Evolutionary conservation across 2,797 vertebrate genomes (phyloP).

Genomic region (Craterocephalus amniculus): DNA sequence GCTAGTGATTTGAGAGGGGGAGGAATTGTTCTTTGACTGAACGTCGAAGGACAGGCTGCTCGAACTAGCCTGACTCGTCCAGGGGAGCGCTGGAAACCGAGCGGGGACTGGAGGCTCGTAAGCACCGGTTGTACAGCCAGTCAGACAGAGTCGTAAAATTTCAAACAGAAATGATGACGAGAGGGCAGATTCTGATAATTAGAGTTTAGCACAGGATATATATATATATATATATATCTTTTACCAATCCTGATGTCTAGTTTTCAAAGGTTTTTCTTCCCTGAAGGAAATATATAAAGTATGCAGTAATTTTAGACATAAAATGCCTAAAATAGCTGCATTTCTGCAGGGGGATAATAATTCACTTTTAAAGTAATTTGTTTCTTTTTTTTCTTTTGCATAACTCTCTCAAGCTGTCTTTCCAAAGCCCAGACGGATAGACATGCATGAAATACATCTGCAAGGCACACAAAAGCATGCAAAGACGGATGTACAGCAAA

Average conservation of each 20-base stretch:
- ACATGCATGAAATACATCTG: conserved; percentile 27
- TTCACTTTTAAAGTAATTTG: conserved; percentile 8
- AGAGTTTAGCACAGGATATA: background rate
- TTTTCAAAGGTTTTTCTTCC: background rate
- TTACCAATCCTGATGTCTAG: background rate
- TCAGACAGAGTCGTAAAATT: conserved; percentile 13
- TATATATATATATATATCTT: too few relatives aligned
- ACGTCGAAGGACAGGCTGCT: conserved; percentile 60
- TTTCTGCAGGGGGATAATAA: background rate
- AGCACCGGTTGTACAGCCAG: conserved; percentile 20
- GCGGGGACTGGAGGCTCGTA: conserved; percentile 25
- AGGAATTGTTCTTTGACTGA: conserved; percentile 56
- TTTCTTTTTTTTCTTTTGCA: background rate
- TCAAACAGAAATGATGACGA: background rate
- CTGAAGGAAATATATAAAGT: too few relatives aligned
- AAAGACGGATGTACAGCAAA: conserved; percentile 20
- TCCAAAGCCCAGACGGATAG: conserved; percentile 40
- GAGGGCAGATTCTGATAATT: background rate
- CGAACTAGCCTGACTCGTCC: conserved; percentile 41
- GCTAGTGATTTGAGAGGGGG: conserved; percentile 62
- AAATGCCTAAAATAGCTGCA: background rate
- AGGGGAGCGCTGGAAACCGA: conserved; percentile 30
- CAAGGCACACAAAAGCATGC: conserved; percentile 23
- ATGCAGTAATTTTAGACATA: background rate
- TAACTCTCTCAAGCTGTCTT: conserved; percentile 1